These are phyloP conservation scores for Sebastolobus altivelis DNA, from an alignment of 2,797 vertebrate genomes.

Conservation along the genomic window DNA sequence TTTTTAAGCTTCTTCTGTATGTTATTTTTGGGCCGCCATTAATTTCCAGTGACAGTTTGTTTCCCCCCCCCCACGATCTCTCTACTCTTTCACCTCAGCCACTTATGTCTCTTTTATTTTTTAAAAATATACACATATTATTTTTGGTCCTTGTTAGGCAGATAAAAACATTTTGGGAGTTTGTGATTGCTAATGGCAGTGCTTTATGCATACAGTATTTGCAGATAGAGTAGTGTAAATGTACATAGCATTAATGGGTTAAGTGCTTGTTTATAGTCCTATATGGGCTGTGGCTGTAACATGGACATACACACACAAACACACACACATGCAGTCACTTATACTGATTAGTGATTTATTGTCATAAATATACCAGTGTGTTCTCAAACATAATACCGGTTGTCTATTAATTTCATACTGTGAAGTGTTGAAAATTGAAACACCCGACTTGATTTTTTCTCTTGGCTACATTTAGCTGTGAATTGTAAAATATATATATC, in stretches of 20 bases:
- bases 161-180: neutral
- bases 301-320: conserved; percentile 3
- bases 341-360: neutral
- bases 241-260: neutral
- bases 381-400: neutral
- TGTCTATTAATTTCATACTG: neutral
- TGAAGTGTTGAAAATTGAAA: neutral
- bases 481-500: neutral
- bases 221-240: conserved; percentile 1
- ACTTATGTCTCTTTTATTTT: neutral
- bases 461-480: neutral
- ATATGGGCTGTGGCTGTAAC: neutral
- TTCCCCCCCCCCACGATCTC: neutral
- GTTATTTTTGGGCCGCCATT: conserved; percentile 46
- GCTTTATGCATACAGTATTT: conserved; percentile 1
- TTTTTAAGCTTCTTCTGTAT: conserved; percentile 8
- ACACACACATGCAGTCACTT: conserved; percentile 1
- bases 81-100: neutral
- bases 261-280: neutral
- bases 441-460: neutral
- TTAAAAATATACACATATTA: neutral
- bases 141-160: conserved; percentile 1
- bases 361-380: neutral
- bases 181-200: neutral
- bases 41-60: conserved; percentile 42